A percentile compares a stretch with the other conserved stretches of the same genome.
Conservation (phyloP, 2,113 vertebrate genomes). For the Uria lomvia region DNA sequence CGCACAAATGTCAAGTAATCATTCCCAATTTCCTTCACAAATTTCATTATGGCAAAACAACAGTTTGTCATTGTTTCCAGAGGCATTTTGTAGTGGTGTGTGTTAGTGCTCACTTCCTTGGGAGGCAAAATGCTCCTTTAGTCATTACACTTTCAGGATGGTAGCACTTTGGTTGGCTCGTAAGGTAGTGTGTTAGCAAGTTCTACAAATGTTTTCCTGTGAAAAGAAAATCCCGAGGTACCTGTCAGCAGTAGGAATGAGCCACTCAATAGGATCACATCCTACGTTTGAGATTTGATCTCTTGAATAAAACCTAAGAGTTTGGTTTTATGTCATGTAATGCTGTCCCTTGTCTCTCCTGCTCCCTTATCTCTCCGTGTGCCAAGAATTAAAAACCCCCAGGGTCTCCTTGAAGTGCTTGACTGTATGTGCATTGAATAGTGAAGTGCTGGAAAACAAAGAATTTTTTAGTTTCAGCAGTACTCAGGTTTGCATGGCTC, state of each 20-base stretch:
- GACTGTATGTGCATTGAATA: neutral
- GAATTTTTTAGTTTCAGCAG: neutral
- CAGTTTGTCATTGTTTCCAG: neutral
- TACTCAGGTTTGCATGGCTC: neutral
- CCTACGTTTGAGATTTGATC: neutral
- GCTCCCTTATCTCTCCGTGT: neutral
- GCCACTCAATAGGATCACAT: neutral
- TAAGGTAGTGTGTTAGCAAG: neutral
- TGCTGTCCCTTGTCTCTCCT: neutral
- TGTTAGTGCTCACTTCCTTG: neutral
- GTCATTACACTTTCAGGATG: rapidly evolving
- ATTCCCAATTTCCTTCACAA: neutral
- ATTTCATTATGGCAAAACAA: neutral
- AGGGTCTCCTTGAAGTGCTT: neutral
- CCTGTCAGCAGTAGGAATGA: neutral
- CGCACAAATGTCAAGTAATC: neutral
- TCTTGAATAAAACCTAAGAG: neutral
- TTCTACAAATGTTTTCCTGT: neutral
- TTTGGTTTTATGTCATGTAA: neutral
- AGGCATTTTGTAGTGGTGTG: neutral
- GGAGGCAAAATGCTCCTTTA: neutral
- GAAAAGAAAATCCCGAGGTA: neutral
- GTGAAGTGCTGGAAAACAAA: neutral
- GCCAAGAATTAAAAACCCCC: neutral
- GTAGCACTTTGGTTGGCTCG: neutral